Conservation (phyloP, 2,888 invertebrate species). For the Athalia rosae region DNA sequence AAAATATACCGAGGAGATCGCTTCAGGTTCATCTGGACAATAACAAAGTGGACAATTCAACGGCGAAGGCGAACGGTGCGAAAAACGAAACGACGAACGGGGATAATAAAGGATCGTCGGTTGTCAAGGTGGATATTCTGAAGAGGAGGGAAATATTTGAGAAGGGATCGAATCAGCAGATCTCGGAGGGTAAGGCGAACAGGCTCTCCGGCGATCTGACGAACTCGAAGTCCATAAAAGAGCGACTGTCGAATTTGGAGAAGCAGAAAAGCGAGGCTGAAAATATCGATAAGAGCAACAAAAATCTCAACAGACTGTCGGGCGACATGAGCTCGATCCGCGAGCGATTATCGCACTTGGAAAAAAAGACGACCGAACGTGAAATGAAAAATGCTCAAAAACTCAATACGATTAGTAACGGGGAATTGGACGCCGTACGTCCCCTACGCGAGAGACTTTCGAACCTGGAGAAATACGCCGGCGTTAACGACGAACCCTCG, state of each 20-base stretch:
- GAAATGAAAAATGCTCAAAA: constrained; percentile 59
- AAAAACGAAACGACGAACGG: constrained; percentile 74
- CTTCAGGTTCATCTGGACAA: constrained; percentile 60
- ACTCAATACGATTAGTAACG: constrained; percentile 57
- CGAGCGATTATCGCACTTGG: constrained; percentile 79
- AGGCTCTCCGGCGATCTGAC: constrained; percentile 79
- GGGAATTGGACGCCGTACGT: constrained; percentile 61
- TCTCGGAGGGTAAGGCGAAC: constrained; percentile 54
- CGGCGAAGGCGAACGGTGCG: constrained; percentile 71
- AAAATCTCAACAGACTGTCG: constrained; percentile 74
- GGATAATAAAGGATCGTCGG: constrained; percentile 79
- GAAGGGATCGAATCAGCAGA: constrained; percentile 74
- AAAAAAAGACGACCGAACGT: constrained; percentile 73
- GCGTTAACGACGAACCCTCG: constrained; percentile 52
- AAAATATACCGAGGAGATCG: constrained; percentile 70
- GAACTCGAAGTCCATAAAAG: constrained; percentile 83
- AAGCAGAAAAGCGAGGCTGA: constrained; percentile 78
- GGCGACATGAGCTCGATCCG: constrained; percentile 80
- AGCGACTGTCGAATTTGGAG: constrained; percentile 82
- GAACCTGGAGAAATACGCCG: constrained; percentile 62
- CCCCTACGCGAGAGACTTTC: constrained; percentile 65
- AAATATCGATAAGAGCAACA: constrained; percentile 66
- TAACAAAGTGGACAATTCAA: constrained; percentile 55
- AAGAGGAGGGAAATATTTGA: constrained; percentile 91
- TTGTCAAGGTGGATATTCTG: constrained; percentile 84